Evolutionary conservation across 2,113 vertebrate species (phyloP).

Genomic region (Pangasianodon gigas): DNA sequence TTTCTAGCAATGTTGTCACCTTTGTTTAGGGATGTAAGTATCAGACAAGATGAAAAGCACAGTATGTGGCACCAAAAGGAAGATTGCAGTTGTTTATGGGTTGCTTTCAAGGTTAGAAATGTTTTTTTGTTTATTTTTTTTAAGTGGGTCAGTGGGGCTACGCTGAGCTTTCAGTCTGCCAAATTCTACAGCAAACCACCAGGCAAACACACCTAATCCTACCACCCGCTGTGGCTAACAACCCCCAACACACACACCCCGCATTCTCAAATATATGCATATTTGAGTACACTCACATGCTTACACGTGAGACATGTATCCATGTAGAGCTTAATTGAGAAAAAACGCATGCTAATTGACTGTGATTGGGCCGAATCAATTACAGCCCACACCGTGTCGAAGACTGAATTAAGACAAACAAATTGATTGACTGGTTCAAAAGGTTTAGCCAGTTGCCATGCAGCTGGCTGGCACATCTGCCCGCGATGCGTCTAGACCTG

Average conservation of each 20-base stretch:
- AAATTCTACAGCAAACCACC: conserved; percentile 25
- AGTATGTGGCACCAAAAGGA: not conserved
- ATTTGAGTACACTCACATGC: not conserved
- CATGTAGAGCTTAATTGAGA: conserved; percentile 44
- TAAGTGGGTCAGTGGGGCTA: not conserved
- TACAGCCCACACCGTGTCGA: conserved; percentile 45
- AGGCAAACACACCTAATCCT: conserved; percentile 33
- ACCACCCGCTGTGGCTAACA: conserved; percentile 15
- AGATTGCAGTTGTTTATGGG: not conserved
- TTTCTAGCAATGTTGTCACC: not conserved
- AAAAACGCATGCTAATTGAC: conserved; percentile 40
- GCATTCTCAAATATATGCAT: conserved; percentile 1
- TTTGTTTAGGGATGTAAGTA: not conserved
- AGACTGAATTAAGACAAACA: conserved; percentile 58
- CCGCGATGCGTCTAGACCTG: conserved; percentile 3
- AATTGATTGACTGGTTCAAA: conserved; percentile 47
- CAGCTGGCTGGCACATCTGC: conserved; percentile 47
- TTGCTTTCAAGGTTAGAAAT: not conserved
- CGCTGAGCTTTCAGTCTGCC: conserved; percentile 16
- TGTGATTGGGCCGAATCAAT: conserved; percentile 53
- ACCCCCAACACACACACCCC: not conserved
- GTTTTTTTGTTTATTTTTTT: not conserved
- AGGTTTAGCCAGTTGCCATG: conserved; percentile 45
- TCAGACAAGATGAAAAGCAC: not conserved
- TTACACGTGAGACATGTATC: not conserved